These are phyloP conservation scores for Schrankia costaestrigalis DNA, from an alignment of 2,888 invertebrate genomes.

Conservation along the genomic window DNA sequence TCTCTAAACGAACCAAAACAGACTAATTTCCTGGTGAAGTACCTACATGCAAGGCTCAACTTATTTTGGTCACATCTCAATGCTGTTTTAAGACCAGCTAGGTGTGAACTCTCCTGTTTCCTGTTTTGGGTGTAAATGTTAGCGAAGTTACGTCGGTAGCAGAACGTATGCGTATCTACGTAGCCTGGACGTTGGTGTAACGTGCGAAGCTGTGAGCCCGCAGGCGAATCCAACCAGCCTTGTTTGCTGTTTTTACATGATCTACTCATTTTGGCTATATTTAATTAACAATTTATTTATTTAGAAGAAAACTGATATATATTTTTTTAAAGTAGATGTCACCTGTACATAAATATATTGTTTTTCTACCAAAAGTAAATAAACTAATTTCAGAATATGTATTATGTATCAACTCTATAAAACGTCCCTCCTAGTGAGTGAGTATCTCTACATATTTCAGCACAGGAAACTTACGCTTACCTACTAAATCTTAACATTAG, in stretches of 20 bases:
- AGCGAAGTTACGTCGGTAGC: conserved; percentile 17
- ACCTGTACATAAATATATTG: too few relatives aligned
- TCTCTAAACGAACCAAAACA: conserved; percentile 3
- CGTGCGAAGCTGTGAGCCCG: conserved; percentile 25
- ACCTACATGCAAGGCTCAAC: conserved; percentile 29
- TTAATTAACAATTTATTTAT: not conserved
- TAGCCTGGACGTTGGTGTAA: conserved; percentile 21
- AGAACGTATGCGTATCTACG: conserved; percentile 24
- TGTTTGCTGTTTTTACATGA: conserved; percentile 35
- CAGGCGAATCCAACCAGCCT: conserved; percentile 32
- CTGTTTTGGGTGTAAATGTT: conserved; percentile 20
- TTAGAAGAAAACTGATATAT: too few relatives aligned
- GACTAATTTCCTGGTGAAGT: conserved; percentile 4
- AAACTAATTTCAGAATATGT: not conserved
- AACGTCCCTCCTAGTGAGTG: not conserved
- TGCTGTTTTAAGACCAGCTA: conserved; percentile 43
- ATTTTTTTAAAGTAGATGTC: too few relatives aligned
- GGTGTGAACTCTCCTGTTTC: conserved; percentile 41
- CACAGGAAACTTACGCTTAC: too few relatives aligned
- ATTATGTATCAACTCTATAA: not conserved
- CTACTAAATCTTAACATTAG: conserved; percentile 14
- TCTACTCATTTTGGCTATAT: conserved; percentile 24
- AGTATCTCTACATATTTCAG: too few relatives aligned
- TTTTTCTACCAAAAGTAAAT: too few relatives aligned
- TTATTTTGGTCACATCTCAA: conserved; percentile 36